Conservation (phyloP, 2,888 invertebrate species). For the Nymphalis polychloros region DNA sequence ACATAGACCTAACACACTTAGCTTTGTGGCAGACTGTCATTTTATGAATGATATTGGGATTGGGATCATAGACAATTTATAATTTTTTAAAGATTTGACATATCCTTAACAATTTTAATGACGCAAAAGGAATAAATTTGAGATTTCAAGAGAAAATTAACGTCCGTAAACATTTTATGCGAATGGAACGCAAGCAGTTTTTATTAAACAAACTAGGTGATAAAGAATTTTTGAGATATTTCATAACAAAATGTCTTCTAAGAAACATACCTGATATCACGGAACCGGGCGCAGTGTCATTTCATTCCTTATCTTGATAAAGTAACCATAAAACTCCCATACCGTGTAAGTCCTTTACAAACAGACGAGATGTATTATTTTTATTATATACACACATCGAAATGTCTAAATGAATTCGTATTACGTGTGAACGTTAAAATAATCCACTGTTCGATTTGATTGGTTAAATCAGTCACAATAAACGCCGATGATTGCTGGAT, state of each 20-base stretch:
- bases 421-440: neutral
- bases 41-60: too few relatives aligned
- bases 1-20: too few relatives aligned
- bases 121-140: too few relatives aligned
- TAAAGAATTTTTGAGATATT: neutral
- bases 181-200: too few relatives aligned
- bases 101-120: too few relatives aligned
- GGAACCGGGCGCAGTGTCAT: conserved; percentile 17
- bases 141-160: too few relatives aligned
- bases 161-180: too few relatives aligned
- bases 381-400: conserved; percentile 12
- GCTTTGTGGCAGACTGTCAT: too few relatives aligned
- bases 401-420: neutral
- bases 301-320: conserved; percentile 36
- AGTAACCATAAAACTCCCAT: conserved; percentile 31
- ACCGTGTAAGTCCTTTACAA: conserved; percentile 22
- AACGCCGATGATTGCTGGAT: too few relatives aligned
- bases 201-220: neutral
- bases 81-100: too few relatives aligned
- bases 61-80: too few relatives aligned
- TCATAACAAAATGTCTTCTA: conserved; percentile 8
- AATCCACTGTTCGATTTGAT: neutral
- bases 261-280: conserved; percentile 23
- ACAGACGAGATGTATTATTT: conserved; percentile 18
- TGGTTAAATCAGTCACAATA: too few relatives aligned